Evolutionary conservation across 2,888 invertebrate genomes (phyloP), one percentile per base, ranked within the genome.

Genomic region (Dynastes tityus): DNA sequence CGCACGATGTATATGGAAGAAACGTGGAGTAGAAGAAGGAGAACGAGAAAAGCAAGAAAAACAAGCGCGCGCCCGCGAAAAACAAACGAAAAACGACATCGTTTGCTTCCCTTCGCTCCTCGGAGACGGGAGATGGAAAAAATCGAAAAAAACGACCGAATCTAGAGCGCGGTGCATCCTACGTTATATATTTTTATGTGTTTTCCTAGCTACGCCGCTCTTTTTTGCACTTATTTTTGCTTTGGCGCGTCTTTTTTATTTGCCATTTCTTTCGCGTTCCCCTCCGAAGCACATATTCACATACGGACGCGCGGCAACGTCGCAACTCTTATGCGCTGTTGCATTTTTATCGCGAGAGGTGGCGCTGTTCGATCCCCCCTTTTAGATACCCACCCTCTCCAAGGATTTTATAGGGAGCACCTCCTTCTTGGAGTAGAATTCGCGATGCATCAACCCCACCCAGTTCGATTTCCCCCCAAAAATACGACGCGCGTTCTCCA

Each of bases 151-250:
- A 16, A 32, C 16, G 27, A 49, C 27, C 16, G 27, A 67, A 67
- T 32, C 45, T 83, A 85, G 45, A 67, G 8, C 45, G 6, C 27
- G 87, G 85, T 86, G 87, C 88, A 87, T 87, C 87, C 86, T 87
- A 87, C 86, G 88, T 87, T 87, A 87, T 87, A 87, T 88, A 88
- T 88, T 88, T 88, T 88, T 88, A 88, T 88, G 88, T 87, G 87
- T 88, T 88, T 87, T 87, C 87, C 86, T 86, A 45, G 67, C 49
- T 67, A 67, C 45, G 67, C 49, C 22, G 45, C 22, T 16, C 6
- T 49, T 40, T 67, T 67, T 67, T 67, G 11, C 22, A 2, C 8
- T 45, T 45, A 45, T 45, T 45, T 45, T 45, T 11, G 45, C 45
- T 45, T 8, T 45, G 8, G 11, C 11, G 45, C 8, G 0, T 45